Conservation (phyloP, 1,140 invertebrate genomes). For the Bombus turneri region DNA sequence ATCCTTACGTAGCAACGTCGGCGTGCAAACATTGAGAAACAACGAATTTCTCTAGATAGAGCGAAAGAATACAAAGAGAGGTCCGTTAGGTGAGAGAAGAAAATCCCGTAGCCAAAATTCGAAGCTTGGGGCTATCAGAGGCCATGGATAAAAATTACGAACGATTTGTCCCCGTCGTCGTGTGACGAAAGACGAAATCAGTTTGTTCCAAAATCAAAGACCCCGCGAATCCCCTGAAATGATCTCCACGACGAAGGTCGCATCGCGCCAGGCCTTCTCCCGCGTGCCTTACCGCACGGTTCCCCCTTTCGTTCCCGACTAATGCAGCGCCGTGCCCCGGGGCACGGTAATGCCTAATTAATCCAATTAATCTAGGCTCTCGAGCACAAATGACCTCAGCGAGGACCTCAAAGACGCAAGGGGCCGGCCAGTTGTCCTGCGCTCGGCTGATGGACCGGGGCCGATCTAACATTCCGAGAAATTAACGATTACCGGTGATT, state of each 20-base stretch:
- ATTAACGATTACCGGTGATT: constrained; percentile 82
- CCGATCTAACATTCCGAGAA: constrained; percentile 82
- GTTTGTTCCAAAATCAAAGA: constrained; percentile 69
- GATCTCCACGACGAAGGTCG: constrained; percentile 60
- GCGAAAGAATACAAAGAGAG: neutral
- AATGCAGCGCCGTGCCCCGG: constrained; percentile 79
- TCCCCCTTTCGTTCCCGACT: constrained; percentile 60
- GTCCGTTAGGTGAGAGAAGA: neutral
- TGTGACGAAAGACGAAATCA: constrained; percentile 64
- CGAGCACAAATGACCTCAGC: constrained; percentile 81
- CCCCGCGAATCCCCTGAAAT: constrained; percentile 55
- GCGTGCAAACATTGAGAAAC: too few relatives aligned
- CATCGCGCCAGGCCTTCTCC: constrained; percentile 31
- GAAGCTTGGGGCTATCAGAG: neutral
- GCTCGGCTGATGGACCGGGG: constrained; percentile 77
- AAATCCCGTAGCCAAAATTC: neutral
- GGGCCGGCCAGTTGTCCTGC: constrained; percentile 59
- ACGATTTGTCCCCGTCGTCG: constrained; percentile 45
- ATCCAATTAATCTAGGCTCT: constrained; percentile 81
- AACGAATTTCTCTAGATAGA: neutral
- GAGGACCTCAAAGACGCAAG: constrained; percentile 68
- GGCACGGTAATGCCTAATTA: constrained; percentile 82
- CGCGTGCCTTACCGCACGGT: constrained; percentile 39
- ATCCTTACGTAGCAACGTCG: too few relatives aligned
- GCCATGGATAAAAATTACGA: constrained; percentile 13